Base-by-base conservation (phyloP, 2,113 vertebrate species). In the Setophaga petechia region DNA sequence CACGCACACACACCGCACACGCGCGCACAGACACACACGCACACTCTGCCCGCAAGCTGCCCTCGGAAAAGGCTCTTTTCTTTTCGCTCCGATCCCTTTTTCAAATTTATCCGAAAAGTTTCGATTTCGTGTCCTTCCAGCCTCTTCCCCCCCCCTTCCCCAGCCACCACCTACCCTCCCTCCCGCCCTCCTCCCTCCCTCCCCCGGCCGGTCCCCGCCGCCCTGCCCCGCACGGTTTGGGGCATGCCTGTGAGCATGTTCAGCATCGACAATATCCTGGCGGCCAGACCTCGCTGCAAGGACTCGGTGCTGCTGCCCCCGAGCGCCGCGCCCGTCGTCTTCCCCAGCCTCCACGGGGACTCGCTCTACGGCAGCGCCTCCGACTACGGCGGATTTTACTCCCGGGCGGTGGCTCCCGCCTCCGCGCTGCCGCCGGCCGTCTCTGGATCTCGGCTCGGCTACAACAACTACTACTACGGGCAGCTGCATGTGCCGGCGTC, bases 251-350 rank as follows among this genome's bases (percentile, higher is more conserved):
- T 98, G 95, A 99, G 98, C 97, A 99, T 99, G 99, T 99, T 99
- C 98, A 99, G 98, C 98, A 99, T 99, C 97, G 99, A 99, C 98
- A 99, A 98, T 94, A 99, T 99, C 97, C 97, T 99, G 97, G 99
- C 99, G 96, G 98, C 98, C 68, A 98, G 99, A 97, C 98, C 99
- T 97, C 98, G 98, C 97, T 99, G 99, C 95, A 99, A 99, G 97
- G 99, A 99, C 95, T 98, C 99, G 93, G 97, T 98, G 94, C 96
- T 99, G 96, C 97, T 98, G 89, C 98, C 98, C 95, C 98, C 98
- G 87, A 98, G 98, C 97, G 98, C 97, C 58, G 95, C 97, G 31
- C 98, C 99, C 66, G 97, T 99, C 87, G 97, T 99, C 74, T 99
- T 99, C 94, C 98, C 97, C 88, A 93, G 97, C 74, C 98, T 99